Conservation (phyloP, 1,140 invertebrate genomes). For the Psilanteris sp. region DNA sequence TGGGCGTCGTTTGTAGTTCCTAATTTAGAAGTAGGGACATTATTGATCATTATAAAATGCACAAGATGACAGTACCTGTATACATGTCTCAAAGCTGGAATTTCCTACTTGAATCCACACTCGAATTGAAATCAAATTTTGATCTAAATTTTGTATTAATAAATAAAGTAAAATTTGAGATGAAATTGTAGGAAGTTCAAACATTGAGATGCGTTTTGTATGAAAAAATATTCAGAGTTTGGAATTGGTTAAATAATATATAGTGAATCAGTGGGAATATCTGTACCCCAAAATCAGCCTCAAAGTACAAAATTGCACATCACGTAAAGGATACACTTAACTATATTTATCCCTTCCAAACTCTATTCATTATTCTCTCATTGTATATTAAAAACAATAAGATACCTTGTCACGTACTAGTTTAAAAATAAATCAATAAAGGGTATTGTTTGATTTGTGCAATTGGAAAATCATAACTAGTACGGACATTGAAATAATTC, state of each 20-base stretch:
- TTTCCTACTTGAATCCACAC: background rate
- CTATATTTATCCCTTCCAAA: slow-evolving; percentile 38
- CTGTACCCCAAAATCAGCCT: slow-evolving; percentile 34
- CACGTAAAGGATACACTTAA: background rate
- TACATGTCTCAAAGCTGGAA: slow-evolving; percentile 9
- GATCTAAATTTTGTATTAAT: background rate
- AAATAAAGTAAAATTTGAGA: background rate
- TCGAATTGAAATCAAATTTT: background rate
- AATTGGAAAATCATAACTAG: slow-evolving; percentile 30
- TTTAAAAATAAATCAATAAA: slow-evolving; percentile 25
- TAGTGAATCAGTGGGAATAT: slow-evolving; percentile 4
- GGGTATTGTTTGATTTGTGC: slow-evolving; percentile 26
- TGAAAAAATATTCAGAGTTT: slow-evolving; percentile 32
- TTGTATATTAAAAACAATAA: slow-evolving; percentile 12
- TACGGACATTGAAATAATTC: slow-evolving; percentile 14
- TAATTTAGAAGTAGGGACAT: slow-evolving; percentile 70
- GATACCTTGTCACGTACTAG: slow-evolving; percentile 15
- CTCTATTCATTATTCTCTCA: slow-evolving; percentile 30
- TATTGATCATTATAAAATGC: slow-evolving; percentile 53
- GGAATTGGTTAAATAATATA: slow-evolving; percentile 38
- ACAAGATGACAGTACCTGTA: slow-evolving; percentile 64
- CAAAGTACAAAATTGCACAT: slow-evolving; percentile 56
- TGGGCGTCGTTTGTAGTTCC: slow-evolving; percentile 66
- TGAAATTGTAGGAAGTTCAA: background rate
- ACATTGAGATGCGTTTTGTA: slow-evolving; percentile 15